These are phyloP conservation scores for Hydrolagus affinis DNA, from an alignment of 2,113 vertebrate species.

Conservation along the genomic window DNA sequence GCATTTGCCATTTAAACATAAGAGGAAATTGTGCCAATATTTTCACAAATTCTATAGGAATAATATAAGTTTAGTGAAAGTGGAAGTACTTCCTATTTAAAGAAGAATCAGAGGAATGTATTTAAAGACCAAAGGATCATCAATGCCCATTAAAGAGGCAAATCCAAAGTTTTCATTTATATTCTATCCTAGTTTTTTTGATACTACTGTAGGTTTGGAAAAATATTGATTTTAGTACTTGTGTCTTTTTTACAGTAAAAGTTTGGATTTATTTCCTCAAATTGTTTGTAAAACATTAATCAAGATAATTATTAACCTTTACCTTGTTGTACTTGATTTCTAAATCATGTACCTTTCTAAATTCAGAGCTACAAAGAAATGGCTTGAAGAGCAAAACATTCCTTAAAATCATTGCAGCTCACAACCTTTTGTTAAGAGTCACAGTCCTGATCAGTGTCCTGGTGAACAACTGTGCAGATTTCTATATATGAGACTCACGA, in stretches of 20 bases:
- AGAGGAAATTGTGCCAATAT: neutral
- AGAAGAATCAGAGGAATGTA: neutral
- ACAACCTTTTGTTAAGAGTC: too few relatives aligned
- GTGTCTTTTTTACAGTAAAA: neutral
- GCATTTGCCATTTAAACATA: neutral
- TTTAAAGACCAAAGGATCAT: neutral
- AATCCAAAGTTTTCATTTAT: neutral
- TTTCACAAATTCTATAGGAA: neutral
- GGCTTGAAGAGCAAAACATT: too few relatives aligned
- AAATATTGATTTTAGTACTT: neutral
- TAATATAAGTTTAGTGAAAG: neutral
- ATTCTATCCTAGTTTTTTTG: neutral
- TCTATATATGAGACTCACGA: too few relatives aligned
- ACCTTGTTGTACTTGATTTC: neutral
- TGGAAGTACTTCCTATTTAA: neutral
- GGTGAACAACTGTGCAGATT: too few relatives aligned
- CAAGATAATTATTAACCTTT: neutral
- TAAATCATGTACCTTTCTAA: neutral
- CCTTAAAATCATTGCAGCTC: too few relatives aligned
- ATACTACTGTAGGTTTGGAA: neutral
- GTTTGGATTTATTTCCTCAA: neutral
- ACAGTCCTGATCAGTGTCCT: too few relatives aligned
- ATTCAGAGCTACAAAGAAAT: neutral
- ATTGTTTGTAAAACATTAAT: neutral
- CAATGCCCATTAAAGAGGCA: neutral